Evolutionary conservation across 37 sponge, comb jelly and placozoan species (phyloP).

Genomic region (Bolinopsis microptera): DNA sequence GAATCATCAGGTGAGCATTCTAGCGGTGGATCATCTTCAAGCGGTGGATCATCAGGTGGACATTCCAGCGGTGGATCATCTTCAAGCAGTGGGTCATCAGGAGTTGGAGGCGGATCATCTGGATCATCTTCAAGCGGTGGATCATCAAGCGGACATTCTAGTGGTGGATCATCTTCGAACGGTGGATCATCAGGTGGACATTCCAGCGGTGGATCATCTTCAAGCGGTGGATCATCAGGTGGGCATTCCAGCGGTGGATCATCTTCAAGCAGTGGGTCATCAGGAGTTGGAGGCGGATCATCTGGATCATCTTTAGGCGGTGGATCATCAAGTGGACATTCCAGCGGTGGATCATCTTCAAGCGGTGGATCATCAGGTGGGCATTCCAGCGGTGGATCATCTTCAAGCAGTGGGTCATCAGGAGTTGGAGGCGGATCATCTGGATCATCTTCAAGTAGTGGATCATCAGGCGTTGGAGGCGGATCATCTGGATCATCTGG

Average conservation of each 20-base stretch:
- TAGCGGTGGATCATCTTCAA: background rate
- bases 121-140: background rate
- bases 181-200: background rate
- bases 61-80: background rate
- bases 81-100: background rate
- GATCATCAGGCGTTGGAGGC: background rate
- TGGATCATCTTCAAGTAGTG: background rate
- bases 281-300: background rate
- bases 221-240: background rate
- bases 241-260: background rate
- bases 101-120: too few relatives aligned
- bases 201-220: background rate
- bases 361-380: background rate
- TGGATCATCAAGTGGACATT: background rate
- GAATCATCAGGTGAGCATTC: background rate
- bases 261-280: background rate
- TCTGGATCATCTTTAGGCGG: background rate
- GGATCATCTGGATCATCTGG: background rate
- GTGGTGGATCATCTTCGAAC: too few relatives aligned
- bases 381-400: background rate
- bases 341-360: background rate
- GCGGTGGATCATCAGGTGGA: background rate
- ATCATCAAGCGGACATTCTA: background rate
- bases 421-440: background rate
- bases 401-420: background rate